Percentiles rank a stretch among this genome's conserved stretches.
Evolutionary conservation across 2,113 vertebrate genomes (phyloP).

Genomic region (Drymodes brunneopygia): DNA sequence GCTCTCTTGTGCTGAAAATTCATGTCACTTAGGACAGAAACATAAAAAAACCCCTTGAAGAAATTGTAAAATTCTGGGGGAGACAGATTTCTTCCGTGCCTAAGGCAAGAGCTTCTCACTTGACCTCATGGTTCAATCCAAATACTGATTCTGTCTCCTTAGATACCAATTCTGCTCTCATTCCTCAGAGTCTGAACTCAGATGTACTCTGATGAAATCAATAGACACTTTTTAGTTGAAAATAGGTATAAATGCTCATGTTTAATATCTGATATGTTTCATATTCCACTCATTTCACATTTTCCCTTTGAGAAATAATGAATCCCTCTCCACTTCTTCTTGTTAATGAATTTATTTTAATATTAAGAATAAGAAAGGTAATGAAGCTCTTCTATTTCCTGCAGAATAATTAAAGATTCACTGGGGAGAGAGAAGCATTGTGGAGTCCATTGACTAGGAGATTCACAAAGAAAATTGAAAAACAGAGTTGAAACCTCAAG

Average conservation of each 20-base stretch:
- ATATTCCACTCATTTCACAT: not conserved
- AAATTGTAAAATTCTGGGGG: not conserved
- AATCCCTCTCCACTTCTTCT: not conserved
- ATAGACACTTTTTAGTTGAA: not conserved
- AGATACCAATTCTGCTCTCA: not conserved
- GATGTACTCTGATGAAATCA: not conserved
- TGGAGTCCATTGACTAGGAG: not conserved
- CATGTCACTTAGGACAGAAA: not conserved
- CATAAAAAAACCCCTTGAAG: not conserved
- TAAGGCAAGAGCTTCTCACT: not conserved
- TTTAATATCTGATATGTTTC: not conserved
- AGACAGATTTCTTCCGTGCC: fast-evolving
- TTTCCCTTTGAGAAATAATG: not conserved
- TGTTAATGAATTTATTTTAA: constrained; percentile 26
- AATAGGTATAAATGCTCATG: not conserved
- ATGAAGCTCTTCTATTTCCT: not conserved
- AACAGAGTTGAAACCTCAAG: not conserved
- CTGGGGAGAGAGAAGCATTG: not conserved
- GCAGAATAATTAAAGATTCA: constrained; percentile 22
- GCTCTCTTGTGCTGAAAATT: not conserved
- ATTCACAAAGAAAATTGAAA: constrained; percentile 2
- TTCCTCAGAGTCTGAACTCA: not conserved
- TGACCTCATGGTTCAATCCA: not conserved
- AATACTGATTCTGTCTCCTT: not conserved
- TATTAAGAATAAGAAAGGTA: not conserved